A percentile compares a stretch with the other conserved stretches of the same genome.
Conservation (phyloP, 2,113 vertebrate genomes). For the Bostrychus sinensis region DNA sequence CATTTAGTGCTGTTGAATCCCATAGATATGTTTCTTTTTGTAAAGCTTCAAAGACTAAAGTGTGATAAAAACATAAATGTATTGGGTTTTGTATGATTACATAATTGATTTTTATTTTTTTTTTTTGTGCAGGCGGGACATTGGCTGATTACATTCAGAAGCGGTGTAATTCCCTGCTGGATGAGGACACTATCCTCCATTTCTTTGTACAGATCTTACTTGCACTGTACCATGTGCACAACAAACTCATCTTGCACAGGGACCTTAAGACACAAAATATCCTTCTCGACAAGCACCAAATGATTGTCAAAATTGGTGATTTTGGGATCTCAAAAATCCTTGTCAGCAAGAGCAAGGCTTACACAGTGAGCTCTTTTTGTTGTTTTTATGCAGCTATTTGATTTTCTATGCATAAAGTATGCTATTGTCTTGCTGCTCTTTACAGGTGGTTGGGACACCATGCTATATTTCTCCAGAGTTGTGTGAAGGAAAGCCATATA, state of each 20-base stretch:
- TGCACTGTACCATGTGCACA: slow-evolving; percentile 95
- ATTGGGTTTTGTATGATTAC: no score
- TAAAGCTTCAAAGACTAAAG: no score
- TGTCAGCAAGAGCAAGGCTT: slow-evolving; percentile 99
- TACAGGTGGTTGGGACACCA: slow-evolving; percentile 94
- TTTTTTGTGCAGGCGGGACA: slow-evolving; percentile 85
- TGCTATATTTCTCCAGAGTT: slow-evolving; percentile 99
- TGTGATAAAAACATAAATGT: no score
- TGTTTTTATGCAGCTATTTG: not conserved
- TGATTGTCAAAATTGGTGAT: slow-evolving; percentile 97
- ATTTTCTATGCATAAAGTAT: not conserved
- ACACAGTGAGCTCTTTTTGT: slow-evolving; percentile 82
- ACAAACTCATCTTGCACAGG: slow-evolving; percentile 95
- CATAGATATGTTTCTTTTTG: no score
- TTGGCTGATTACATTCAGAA: slow-evolving; percentile 97
- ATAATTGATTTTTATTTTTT: not conserved
- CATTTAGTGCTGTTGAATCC: slow-evolving; percentile 15
- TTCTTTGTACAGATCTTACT: slow-evolving; percentile 98
- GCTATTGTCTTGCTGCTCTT: not conserved
- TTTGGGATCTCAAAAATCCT: slow-evolving; percentile 99
- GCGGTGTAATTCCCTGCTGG: slow-evolving; percentile 94
- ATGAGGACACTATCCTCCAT: slow-evolving; percentile 97
- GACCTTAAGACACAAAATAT: slow-evolving; percentile 99
- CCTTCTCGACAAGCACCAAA: slow-evolving; percentile 95
- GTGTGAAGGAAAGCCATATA: slow-evolving; percentile 98